Conservation (phyloP, 2,113 vertebrate species). For the Camarhynchus parvulus region DNA sequence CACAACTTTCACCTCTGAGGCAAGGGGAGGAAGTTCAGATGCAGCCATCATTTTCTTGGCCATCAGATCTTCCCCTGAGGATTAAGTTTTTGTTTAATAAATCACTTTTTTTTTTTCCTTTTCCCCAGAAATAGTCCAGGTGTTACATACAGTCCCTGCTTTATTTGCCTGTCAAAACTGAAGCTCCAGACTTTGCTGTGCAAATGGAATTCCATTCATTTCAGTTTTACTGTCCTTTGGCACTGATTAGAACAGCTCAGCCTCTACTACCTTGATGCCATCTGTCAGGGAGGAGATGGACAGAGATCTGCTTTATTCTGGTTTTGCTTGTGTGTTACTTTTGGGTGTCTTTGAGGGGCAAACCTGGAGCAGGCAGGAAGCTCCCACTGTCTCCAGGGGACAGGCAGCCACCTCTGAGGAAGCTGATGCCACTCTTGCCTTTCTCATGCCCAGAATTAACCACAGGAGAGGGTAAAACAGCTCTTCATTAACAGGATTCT, state of each 20-base stretch:
- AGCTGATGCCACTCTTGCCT: accelerated
- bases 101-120: neutral
- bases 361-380: neutral
- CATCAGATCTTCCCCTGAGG: neutral
- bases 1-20: conserved; percentile 2
- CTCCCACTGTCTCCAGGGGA: neutral
- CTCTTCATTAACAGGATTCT: neutral
- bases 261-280: neutral
- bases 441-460: neutral
- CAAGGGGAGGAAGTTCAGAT: neutral
- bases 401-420: neutral
- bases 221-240: neutral
- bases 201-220: neutral
- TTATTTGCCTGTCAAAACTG: neutral
- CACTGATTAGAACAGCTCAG: neutral
- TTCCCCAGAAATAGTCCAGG: neutral
- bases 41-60: conserved; percentile 17
- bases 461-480: neutral
- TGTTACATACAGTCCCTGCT: neutral
- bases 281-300: neutral
- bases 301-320: neutral
- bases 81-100: neutral
- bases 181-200: neutral
- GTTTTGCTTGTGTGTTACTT: neutral
- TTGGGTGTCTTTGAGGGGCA: neutral